These are phyloP conservation scores for Pristionchus exspectatus DNA, from an alignment of 2,888 invertebrate species.

Conservation along the genomic window DNA sequence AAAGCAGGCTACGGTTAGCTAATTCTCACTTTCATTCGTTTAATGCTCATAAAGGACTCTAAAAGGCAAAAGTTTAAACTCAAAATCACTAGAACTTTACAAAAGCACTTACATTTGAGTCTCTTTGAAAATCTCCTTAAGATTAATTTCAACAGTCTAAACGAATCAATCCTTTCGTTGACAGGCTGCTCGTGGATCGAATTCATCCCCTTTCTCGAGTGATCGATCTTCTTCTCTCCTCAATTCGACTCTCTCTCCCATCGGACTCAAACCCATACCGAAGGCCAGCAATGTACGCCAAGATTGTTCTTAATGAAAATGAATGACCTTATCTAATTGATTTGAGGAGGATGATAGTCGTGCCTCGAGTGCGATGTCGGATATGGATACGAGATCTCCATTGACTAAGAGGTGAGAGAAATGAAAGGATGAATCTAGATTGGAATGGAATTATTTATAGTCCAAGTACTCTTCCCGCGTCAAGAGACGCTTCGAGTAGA, in stretches of 20 bases:
- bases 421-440: not conserved
- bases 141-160: not conserved
- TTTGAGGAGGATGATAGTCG: not conserved
- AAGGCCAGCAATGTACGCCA: not conserved
- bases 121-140: too few relatives aligned
- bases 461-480: not conserved
- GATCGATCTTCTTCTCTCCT: conserved; percentile 22
- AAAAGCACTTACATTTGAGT: too few relatives aligned
- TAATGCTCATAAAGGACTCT: not conserved
- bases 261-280: conserved; percentile 20
- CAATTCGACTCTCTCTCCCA: conserved; percentile 41
- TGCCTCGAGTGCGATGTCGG: not conserved
- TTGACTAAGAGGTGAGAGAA: not conserved
- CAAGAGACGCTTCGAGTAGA: not conserved
- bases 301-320: too few relatives aligned
- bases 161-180: not conserved
- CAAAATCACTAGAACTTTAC: not conserved
- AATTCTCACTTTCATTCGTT: not conserved
- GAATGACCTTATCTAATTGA: not conserved
- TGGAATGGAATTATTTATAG: not conserved
- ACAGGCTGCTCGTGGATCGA: conserved; percentile 30
- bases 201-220: not conserved
- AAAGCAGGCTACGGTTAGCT: conserved; percentile 55
- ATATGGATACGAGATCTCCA: conserved; percentile 34
- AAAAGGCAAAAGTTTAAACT: not conserved